Percentiles rank a stretch among this genome's conserved stretches.
Conservation (phyloP, 2,888 invertebrate species). For the Arrhopalites spinosus region DNA sequence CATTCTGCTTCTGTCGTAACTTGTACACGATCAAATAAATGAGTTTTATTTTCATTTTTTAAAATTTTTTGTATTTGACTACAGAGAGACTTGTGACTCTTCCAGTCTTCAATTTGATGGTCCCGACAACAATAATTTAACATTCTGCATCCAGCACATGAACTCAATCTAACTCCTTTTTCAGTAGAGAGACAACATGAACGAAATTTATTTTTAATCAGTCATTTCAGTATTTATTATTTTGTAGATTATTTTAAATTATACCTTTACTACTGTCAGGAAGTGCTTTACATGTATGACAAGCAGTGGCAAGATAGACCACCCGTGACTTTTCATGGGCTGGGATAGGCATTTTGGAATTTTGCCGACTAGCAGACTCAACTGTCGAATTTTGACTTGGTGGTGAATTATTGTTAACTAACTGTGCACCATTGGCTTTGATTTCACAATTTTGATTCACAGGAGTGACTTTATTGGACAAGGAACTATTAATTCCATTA, state of each 20-base stretch:
- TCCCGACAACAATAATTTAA: conserved; percentile 68
- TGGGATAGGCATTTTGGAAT: neutral
- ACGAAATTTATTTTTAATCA: neutral
- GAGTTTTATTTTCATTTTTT: conserved; percentile 60
- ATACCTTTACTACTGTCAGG: conserved; percentile 12
- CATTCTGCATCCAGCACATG: conserved; percentile 66
- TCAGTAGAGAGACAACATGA: neutral
- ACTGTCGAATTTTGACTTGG: neutral
- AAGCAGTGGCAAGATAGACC: conserved; percentile 20
- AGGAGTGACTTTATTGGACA: neutral
- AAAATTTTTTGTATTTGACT: conserved; percentile 66
- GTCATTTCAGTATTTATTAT: neutral
- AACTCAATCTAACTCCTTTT: conserved; percentile 56
- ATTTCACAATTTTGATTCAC: neutral
- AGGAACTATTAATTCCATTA: neutral
- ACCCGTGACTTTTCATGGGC: conserved; percentile 12
- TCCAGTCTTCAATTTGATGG: conserved; percentile 67
- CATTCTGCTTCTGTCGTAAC: conserved; percentile 63
- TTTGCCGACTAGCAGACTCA: neutral
- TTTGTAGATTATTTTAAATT: neutral
- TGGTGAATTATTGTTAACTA: neutral
- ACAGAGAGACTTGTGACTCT: conserved; percentile 68
- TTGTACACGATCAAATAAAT: conserved; percentile 63
- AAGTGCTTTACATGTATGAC: conserved; percentile 24
- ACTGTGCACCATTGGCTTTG: neutral